Evolutionary conservation across 2,888 invertebrate species (phyloP), one percentile per base, ranked within the genome.

Genomic region (Griposia aprilina): DNA sequence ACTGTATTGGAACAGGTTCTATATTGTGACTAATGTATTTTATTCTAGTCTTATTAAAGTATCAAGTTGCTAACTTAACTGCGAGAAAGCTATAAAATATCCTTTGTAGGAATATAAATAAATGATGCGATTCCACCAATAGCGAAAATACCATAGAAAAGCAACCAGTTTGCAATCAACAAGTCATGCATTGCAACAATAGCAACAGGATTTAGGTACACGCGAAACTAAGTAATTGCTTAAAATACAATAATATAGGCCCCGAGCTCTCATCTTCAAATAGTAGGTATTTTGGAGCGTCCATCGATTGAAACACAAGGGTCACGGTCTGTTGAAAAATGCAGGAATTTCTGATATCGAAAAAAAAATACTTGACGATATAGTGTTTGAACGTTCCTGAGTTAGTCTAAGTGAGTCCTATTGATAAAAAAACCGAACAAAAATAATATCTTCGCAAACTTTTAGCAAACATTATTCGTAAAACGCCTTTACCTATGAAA

Each of bases 291-390:
- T 26, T 48, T 23, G 13, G 26, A 78, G 13, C n/a, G 11, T 50
- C 7, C 23, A 4, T 20, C 50, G 11, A 52, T 50, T 30, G 45
- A 63, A 65, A 36, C 1, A 2, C 15, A 26, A 50, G 69, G 52
- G 59, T 77, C 69, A 79, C 0, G 60, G 30, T 60, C n/a, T 6
- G 20, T 20, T 52, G 10, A 30, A 77, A 68, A 77, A 17, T 50
- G 6, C 20, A 36, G 1, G 45, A 11, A 45, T 23, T 20, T 11
- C 30, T 17, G 1, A 48, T 55, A 50, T 60, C 11, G 3, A 20
- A 20, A 1, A 41, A 41, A 63, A 55, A 30, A 15, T 45, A 52
- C 11, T 0, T 20, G 2, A 15, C 3, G 36, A 48, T 2, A 1
- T 26, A n/a, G 1, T 1, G 10, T 41, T 50, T 74, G 48, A 57